Percentiles rank a stretch among this genome's conserved stretches.
phyloP scores from a whole-genome alignment of 2,113 vertebrate genomes.

The Onychostruthus taczanowskii region DNA sequence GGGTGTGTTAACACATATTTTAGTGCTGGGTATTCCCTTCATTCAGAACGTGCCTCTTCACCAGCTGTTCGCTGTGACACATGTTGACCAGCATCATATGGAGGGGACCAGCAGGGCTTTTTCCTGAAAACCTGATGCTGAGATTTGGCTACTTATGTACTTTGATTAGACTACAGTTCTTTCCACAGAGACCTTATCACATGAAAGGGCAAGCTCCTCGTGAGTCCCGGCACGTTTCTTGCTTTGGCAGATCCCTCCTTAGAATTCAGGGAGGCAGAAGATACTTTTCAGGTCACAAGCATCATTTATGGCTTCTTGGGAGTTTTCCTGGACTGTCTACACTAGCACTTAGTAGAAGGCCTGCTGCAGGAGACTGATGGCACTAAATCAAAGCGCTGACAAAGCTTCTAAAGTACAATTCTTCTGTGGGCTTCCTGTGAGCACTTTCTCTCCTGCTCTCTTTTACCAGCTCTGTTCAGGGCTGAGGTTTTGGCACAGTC shows the following conservation, averaged over 20 bases:
- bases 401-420: neutral
- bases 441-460: neutral
- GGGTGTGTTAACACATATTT: neutral
- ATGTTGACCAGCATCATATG: fast-evolving
- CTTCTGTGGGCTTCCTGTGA: neutral
- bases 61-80: neutral
- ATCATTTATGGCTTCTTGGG: neutral
- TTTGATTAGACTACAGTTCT: neutral
- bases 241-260: neutral
- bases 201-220: neutral
- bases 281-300: neutral
- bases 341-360: neutral
- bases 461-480: neutral
- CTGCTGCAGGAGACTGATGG: neutral
- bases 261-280: neutral
- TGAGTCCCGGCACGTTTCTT: fast-evolving
- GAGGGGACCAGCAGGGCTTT: neutral
- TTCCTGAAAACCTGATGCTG: neutral
- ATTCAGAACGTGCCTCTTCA: neutral
- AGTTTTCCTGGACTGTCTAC: neutral
- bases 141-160: neutral
- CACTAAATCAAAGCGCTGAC: conserved; percentile 15
- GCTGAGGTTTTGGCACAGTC: neutral
- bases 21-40: neutral
- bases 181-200: neutral